Evolutionary conservation across 2,888 invertebrate species (phyloP).

Genomic region (Toxonevra muliebris): DNA sequence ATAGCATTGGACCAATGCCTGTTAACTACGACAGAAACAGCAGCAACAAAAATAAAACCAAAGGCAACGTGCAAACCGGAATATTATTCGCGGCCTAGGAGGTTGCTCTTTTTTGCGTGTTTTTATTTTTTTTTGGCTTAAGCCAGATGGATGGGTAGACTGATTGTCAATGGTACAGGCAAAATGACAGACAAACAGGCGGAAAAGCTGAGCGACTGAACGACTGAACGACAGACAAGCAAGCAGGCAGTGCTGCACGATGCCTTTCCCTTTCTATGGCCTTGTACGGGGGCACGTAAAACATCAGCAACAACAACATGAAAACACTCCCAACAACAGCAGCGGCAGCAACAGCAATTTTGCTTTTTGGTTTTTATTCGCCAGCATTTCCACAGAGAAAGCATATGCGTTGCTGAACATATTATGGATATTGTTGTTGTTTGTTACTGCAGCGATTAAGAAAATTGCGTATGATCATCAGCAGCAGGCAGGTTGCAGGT

Average conservation of each 20-base stretch:
- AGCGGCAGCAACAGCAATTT: background rate
- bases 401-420: background rate
- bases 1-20: slow-evolving; percentile 48
- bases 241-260: background rate
- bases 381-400: background rate
- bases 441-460: slow-evolving; percentile 1
- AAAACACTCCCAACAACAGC: background rate
- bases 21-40: background rate
- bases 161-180: background rate
- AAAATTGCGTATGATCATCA: background rate
- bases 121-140: no score
- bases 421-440: background rate
- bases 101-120: background rate
- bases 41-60: slow-evolving; percentile 3
- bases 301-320: background rate
- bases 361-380: background rate
- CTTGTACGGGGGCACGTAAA: slow-evolving; percentile 16
- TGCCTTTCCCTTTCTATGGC: slow-evolving; percentile 41
- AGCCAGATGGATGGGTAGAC: no score
- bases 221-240: no score
- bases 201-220: background rate
- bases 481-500: slow-evolving; percentile 1
- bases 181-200: background rate
- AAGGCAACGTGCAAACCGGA: slow-evolving; percentile 32
- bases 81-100: slow-evolving; percentile 10